Percentiles rank a stretch among this genome's conserved stretches.
Conservation (phyloP, 2,113 vertebrate genomes). For the Rynchops niger region DNA sequence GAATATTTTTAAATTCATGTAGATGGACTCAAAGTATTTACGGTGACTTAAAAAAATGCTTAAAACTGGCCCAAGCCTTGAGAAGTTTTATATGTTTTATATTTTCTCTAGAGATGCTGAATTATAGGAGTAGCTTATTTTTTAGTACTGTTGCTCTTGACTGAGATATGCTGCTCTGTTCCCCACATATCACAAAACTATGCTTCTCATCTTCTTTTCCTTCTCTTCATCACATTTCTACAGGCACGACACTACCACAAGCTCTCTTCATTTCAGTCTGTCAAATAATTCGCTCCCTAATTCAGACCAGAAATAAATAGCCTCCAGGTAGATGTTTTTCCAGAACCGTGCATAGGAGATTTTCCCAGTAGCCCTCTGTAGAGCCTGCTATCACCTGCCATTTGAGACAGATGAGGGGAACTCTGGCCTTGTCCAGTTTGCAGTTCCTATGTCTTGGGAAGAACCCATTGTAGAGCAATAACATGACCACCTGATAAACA, state of each 20-base stretch:
- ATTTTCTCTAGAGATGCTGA: background rate
- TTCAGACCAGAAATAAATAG: background rate
- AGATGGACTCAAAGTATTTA: background rate
- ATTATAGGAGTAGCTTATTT: background rate
- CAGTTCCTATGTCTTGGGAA: background rate
- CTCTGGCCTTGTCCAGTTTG: background rate
- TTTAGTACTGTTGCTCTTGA: background rate
- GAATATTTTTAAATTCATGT: background rate
- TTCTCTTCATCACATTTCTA: background rate
- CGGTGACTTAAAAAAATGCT: background rate
- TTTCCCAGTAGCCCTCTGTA: background rate
- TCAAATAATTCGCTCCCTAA: background rate
- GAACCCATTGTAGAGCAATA: background rate
- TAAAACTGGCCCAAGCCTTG: background rate
- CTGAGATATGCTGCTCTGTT: background rate
- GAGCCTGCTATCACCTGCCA: background rate
- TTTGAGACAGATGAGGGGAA: background rate
- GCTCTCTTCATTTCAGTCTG: background rate
- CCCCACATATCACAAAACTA: background rate
- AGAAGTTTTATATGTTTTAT: background rate
- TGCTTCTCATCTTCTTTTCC: background rate
- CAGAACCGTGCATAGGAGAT: fast-evolving
- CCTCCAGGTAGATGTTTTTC: background rate
- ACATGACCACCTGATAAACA: background rate
- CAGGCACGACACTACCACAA: background rate